Percentiles rank a stretch among this genome's conserved stretches.
phyloP scores from a whole-genome alignment of 2,113 vertebrate species.

The Takifugu flavidus region DNA sequence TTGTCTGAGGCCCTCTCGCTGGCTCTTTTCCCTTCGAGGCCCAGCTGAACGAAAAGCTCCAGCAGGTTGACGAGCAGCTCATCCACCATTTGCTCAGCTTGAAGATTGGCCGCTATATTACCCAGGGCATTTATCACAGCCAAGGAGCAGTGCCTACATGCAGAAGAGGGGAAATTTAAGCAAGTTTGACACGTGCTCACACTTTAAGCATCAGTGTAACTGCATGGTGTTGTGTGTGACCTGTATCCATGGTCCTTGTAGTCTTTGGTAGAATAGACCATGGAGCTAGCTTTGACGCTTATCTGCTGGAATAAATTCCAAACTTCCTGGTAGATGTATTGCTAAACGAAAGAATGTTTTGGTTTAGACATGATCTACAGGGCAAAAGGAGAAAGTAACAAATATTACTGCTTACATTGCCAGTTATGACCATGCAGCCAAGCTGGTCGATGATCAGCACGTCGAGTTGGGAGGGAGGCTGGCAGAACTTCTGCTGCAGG shows the following conservation, averaged over 20 bases:
- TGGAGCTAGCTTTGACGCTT: slow-evolving; percentile 96
- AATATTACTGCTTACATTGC: slow-evolving; percentile 79
- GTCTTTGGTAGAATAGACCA: slow-evolving; percentile 96
- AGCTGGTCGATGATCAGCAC: slow-evolving; percentile 97
- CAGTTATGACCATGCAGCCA: slow-evolving; percentile 97
- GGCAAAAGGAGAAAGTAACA: background rate
- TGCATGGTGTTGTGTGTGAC: slow-evolving; percentile 52
- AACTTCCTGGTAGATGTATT: slow-evolving; percentile 98
- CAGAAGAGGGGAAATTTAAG: background rate
- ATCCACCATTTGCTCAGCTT: slow-evolving; percentile 91
- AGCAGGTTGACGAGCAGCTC: slow-evolving; percentile 96
- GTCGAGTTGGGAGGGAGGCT: slow-evolving; percentile 94
- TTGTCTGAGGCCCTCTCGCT: slow-evolving; percentile 95
- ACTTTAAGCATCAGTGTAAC: no score
- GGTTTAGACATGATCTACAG: background rate
- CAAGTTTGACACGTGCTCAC: no score
- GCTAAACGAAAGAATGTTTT: slow-evolving; percentile 69
- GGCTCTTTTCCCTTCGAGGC: slow-evolving; percentile 93
- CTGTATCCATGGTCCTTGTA: slow-evolving; percentile 97
- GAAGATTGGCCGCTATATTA: slow-evolving; percentile 96
- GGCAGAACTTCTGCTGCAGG: slow-evolving; percentile 98
- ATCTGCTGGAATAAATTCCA: slow-evolving; percentile 99
- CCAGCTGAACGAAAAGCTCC: slow-evolving; percentile 96
- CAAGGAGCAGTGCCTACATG: slow-evolving; percentile 54
- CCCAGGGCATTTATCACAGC: slow-evolving; percentile 82